Percentiles rank a stretch among this genome's conserved stretches.
These are phyloP conservation scores for Neocrepidodera transversa DNA, from an alignment of 2,888 invertebrate genomes.

Conservation along the genomic window DNA sequence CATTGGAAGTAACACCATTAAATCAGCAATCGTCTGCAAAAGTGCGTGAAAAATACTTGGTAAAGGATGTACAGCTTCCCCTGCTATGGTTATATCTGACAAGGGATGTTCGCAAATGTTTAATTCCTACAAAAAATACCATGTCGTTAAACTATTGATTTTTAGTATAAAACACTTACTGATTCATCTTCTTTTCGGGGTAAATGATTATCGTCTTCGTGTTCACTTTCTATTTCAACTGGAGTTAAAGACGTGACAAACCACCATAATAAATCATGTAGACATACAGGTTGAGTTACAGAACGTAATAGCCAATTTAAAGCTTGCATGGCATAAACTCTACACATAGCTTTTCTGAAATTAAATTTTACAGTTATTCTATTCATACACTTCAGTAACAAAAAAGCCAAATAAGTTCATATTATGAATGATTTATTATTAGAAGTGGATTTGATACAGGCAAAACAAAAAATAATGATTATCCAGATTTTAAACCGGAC, in stretches of 20 bases:
- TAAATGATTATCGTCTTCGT: conserved; percentile 64
- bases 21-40: conserved; percentile 88
- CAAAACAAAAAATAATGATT: too few relatives aligned
- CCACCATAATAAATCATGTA: conserved; percentile 98
- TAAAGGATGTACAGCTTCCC: conserved; percentile 71
- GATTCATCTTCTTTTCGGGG: conserved; percentile 58
- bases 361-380: not conserved
- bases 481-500: too few relatives aligned
- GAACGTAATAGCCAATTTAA: conserved; percentile 94
- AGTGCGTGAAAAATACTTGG: conserved; percentile 77
- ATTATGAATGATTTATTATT: too few relatives aligned
- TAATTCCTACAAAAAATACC: conserved; percentile 61
- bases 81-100: conserved; percentile 80
- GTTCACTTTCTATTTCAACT: conserved; percentile 61
- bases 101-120: conserved; percentile 79
- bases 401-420: too few relatives aligned
- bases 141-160: too few relatives aligned
- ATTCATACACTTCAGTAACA: too few relatives aligned
- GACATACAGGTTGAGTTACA: conserved; percentile 87
- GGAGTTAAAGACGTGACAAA: conserved; percentile 86
- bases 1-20: conserved; percentile 87
- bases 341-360: conserved; percentile 72
- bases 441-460: too few relatives aligned
- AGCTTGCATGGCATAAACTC: conserved; percentile 91
- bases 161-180: conserved; percentile 43